Evolutionary conservation across 2,888 invertebrate genomes (phyloP).

Genomic region (Auanema freiburgensis): DNA sequence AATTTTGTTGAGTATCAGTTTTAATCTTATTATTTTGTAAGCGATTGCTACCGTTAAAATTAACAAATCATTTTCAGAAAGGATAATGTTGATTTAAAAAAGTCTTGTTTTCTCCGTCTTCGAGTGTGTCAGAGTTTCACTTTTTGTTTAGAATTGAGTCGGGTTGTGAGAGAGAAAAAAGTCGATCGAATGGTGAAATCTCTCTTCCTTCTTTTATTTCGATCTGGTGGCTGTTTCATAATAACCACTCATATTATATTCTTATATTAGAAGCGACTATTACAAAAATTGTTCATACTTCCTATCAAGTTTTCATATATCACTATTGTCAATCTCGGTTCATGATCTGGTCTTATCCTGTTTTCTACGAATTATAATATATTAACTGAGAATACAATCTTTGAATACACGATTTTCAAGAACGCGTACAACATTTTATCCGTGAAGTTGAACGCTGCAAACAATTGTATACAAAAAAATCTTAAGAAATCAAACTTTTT

Average conservation of each 20-base stretch:
- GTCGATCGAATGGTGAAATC: constrained; percentile 24
- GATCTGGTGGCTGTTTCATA: constrained; percentile 27
- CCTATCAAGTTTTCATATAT: constrained; percentile 16
- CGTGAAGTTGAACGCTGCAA: no score
- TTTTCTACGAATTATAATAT: no score
- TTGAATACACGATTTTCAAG: no score
- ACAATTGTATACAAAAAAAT: no score
- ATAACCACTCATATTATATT: constrained; percentile 26
- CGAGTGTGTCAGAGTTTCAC: constrained; percentile 21
- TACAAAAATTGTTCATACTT: constrained; percentile 25
- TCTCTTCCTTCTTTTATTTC: constrained; percentile 20
- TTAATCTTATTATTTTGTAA: constrained; percentile 21
- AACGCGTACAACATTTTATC: no score
- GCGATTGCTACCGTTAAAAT: constrained; percentile 17
- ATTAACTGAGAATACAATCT: no score
- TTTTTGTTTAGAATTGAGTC: constrained; percentile 22
- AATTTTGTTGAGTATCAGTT: constrained; percentile 15
- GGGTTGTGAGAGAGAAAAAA: constrained; percentile 20
- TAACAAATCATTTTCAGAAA: constrained; percentile 22
- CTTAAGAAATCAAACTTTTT: no score
- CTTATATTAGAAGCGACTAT: constrained; percentile 22
- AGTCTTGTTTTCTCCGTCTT: constrained; percentile 17
- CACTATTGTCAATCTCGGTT: constrained; percentile 16
- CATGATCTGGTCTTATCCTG: no score
- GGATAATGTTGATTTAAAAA: constrained; percentile 19